Evolutionary conservation across 2,113 vertebrate species (phyloP).

Genomic region (Galeopterus variegatus): DNA sequence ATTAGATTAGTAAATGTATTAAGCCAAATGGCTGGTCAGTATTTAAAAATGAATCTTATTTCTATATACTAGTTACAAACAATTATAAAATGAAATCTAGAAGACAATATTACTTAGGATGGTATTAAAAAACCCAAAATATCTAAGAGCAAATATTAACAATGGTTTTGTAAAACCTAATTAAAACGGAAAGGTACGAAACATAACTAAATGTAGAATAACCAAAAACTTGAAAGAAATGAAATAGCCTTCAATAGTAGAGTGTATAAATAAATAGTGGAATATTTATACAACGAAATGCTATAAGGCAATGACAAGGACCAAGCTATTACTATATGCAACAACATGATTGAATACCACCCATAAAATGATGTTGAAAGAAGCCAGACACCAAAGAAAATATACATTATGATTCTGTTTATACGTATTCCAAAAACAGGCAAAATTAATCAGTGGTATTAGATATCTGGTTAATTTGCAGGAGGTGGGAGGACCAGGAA

Average conservation of each 20-base stretch:
- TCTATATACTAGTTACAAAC: not conserved
- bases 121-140: not conserved
- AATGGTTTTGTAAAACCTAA: not conserved
- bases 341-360: not conserved
- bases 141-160: not conserved
- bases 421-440: not conserved
- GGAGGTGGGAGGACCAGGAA: not conserved
- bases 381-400: not conserved
- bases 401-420: not conserved
- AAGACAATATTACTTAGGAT: not conserved
- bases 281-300: not conserved
- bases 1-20: constrained; percentile 31
- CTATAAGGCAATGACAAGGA: not conserved
- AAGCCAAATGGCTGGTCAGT: not conserved
- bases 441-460: not conserved
- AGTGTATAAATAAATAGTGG: not conserved
- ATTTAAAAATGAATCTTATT: constrained; percentile 39
- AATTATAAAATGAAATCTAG: constrained; percentile 47
- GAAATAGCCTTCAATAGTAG: not conserved
- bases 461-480: not conserved
- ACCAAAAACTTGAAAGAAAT: not conserved
- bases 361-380: constrained; percentile 1
- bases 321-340: not conserved
- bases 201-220: not conserved
- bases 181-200: constrained; percentile 16